Percentiles rank a stretch among this genome's conserved stretches.
Evolutionary conservation across 2,888 invertebrate genomes (phyloP).

Genomic region (Buathra laborator): DNA sequence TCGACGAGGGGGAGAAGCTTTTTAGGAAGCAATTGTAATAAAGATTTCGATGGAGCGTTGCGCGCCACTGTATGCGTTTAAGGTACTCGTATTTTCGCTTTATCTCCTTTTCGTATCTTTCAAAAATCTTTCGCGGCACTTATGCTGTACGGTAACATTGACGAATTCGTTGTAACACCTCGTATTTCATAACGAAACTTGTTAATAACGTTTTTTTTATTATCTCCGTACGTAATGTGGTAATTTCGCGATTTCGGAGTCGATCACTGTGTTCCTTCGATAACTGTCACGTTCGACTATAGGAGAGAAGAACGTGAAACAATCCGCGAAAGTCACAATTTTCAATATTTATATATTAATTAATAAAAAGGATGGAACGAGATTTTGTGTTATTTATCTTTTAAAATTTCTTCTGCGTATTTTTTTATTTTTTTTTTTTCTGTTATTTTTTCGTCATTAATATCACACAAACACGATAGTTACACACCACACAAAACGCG

Average conservation of each 20-base stretch:
- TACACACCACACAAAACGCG: constrained; percentile 38
- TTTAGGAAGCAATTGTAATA: not conserved
- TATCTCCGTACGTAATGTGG: not conserved
- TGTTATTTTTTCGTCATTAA: not conserved
- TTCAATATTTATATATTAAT: not conserved
- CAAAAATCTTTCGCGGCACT: not conserved
- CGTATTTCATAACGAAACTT: not conserved
- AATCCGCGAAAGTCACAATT: not conserved
- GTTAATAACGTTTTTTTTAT: not conserved
- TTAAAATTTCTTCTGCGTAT: not conserved
- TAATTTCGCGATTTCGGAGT: not conserved
- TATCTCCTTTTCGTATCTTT: not conserved
- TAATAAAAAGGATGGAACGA: constrained; percentile 28
- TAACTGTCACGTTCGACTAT: not conserved
- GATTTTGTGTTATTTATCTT: constrained; percentile 13
- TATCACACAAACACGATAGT: constrained; percentile 18
- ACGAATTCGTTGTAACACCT: constrained; percentile 5
- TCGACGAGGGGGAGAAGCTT: not conserved
- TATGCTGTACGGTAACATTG: not conserved
- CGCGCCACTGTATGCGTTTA: not conserved
- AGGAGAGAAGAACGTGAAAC: not conserved
- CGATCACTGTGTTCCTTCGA: constrained; percentile 3
- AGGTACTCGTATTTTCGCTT: not conserved
- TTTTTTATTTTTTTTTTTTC: not conserved
- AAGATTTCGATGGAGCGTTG: not conserved